Evolutionary conservation across 2,113 vertebrate genomes (phyloP).

Genomic region (Lamprologus ornatipinnis): DNA sequence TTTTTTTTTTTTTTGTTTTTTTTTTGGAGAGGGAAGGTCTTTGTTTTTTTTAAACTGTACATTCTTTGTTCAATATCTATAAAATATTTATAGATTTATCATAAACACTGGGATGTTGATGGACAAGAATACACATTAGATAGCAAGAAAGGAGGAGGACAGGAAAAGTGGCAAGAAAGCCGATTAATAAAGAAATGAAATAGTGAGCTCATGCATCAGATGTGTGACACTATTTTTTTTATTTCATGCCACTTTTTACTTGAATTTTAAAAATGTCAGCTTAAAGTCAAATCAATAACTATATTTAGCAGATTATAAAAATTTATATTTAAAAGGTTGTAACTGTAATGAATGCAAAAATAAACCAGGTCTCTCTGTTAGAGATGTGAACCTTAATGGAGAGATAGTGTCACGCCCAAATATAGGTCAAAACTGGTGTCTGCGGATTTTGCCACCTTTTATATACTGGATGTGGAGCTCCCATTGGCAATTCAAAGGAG

Average conservation of each 20-base stretch:
- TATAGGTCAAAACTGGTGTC: background rate
- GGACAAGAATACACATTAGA: background rate
- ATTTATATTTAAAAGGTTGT: fast-evolving
- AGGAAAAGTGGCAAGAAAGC: background rate
- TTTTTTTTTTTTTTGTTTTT: fast-evolving
- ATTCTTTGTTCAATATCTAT: background rate
- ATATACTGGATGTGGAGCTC: fast-evolving
- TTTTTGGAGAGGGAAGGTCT: too few species aligned
- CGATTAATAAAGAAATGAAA: fast-evolving
- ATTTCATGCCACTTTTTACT: background rate
- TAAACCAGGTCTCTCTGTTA: background rate
- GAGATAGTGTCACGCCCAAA: background rate
- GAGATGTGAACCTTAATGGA: background rate
- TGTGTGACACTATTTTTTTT: fast-evolving
- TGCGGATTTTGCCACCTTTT: fast-evolving
- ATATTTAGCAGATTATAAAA: background rate
- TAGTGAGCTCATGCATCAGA: background rate
- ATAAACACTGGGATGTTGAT: background rate
- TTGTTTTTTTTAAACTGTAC: background rate
- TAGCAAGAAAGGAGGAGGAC: background rate
- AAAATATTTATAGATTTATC: background rate
- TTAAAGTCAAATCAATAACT: background rate
- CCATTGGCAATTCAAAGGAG: background rate
- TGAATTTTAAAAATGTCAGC: background rate
- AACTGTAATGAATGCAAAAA: too few species aligned